Base-by-base conservation (phyloP, 2,797 vertebrate genomes). In the Hypotaenidia philippensis region DNA sequence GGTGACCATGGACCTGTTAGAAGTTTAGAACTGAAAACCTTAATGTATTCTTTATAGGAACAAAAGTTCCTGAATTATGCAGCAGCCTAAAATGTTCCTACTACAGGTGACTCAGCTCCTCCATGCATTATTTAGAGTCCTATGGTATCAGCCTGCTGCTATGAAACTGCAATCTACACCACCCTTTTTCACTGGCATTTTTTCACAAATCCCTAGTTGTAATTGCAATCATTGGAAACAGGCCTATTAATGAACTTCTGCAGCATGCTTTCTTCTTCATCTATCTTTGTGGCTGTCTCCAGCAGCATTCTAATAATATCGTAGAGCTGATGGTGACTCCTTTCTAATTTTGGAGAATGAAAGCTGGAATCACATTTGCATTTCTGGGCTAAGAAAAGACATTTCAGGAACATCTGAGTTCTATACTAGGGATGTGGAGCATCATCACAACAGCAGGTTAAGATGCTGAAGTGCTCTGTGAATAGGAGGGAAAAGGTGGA, bases 21-120 rank as follows among this genome's bases (percentile, higher is more conserved):
- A 90, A 63, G 27, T 36, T 75, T n/a, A 65, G 81, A 80, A 71
- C 2, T 52, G 34, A 85, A 90, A 95, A 61, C 6, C 49, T 83
- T 55, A 61, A 83, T 83, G 29, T 60, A 82, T 74, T 82, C 74
- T 80, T 90, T 57, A 64, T 10, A 68, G 38, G 68, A 87, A 90
- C 49, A 90, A 96, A 93, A 87, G 25, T 41, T 77, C 25, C n/a
- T 94, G 50, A 92, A 89, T 93, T 91, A 95, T 84, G 41, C 44
- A 92, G 10, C 69, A 81, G 44, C 9, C 38, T 72, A 53, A 94
- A 89, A 52, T 64, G 56, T 87, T 92, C 56, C 53, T 85, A 57
- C 55, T 83, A 86, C 83, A 79, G 69, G 87, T 95, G 94, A 93
- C 78, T 96, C 93, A 90, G 72, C 66, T 87, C 69, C 71, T 55